Percentiles rank a stretch among this genome's conserved stretches.
These are phyloP conservation scores for Laterallus jamaicensis DNA, from an alignment of 2,113 vertebrate genomes.

Conservation along the genomic window DNA sequence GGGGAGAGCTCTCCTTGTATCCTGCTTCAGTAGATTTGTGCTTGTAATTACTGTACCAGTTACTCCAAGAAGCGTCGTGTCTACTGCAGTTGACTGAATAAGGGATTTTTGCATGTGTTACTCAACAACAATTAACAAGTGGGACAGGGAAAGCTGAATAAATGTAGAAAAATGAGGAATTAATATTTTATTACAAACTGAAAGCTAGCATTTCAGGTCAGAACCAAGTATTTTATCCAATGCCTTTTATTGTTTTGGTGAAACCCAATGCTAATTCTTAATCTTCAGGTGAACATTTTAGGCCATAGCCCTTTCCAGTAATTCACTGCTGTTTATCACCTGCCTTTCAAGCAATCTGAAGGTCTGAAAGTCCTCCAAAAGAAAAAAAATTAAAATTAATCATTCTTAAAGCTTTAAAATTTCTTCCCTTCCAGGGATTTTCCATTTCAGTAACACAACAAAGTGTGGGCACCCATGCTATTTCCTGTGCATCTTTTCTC, in stretches of 20 bases:
- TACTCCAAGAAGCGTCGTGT: background rate
- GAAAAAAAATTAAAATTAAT: background rate
- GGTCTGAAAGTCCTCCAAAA: background rate
- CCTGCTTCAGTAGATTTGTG: background rate
- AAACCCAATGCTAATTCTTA: background rate
- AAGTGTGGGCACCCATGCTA: background rate
- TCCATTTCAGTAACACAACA: background rate
- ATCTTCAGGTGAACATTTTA: background rate
- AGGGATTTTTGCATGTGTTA: background rate
- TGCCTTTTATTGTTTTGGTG: background rate
- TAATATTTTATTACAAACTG: background rate
- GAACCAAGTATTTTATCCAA: background rate
- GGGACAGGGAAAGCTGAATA: background rate
- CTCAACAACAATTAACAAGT: background rate
- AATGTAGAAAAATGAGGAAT: background rate
- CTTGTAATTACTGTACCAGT: background rate
- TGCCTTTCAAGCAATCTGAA: background rate
- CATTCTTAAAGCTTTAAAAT: background rate
- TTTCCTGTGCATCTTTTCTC: background rate
- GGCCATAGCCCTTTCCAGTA: background rate
- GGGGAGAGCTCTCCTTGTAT: background rate
- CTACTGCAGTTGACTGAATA: background rate
- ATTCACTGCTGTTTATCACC: background rate
- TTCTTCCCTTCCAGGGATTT: conserved; percentile 15
- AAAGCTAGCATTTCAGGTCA: background rate